A percentile compares a stretch with the other conserved stretches of the same genome.
phyloP scores from a whole-genome alignment of 2,888 invertebrate species.

The Drosophila nr. perissopoda region DNA sequence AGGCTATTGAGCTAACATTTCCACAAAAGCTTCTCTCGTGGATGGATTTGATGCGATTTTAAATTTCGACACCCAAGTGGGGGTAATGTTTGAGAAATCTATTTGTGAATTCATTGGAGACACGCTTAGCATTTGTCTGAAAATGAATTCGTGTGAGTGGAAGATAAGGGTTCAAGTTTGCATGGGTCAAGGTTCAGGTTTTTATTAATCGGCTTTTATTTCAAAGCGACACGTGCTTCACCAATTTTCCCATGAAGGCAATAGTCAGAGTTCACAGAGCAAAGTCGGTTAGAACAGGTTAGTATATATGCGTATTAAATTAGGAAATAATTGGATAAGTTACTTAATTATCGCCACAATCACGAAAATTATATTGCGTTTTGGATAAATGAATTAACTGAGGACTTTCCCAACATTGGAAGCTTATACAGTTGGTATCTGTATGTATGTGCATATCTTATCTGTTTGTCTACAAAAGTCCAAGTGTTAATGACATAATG shows the following conservation, averaged over 20 bases:
- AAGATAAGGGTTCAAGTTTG: background rate
- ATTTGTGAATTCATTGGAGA: background rate
- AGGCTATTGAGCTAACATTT: background rate
- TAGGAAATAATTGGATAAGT: background rate
- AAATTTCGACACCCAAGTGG: background rate
- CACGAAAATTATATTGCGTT: background rate
- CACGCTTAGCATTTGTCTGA: background rate
- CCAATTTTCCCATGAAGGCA: background rate
- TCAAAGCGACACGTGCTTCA: constrained; percentile 1
- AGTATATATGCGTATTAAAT: background rate
- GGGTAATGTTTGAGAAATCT: background rate
- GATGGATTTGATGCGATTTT: background rate
- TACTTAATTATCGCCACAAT: background rate
- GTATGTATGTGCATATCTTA: background rate
- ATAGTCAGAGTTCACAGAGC: background rate
- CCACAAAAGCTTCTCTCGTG: background rate
- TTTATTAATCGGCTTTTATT: background rate
- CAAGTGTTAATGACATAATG: constrained; percentile 41
- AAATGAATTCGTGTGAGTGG: background rate
- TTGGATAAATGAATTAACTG: background rate
- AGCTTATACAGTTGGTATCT: background rate
- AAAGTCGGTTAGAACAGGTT: background rate
- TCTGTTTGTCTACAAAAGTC: background rate
- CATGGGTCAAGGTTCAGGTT: background rate
- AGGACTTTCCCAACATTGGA: background rate